phyloP scores from a whole-genome alignment of 1,140 invertebrate species.

The Drosophila mojavensis region DNA sequence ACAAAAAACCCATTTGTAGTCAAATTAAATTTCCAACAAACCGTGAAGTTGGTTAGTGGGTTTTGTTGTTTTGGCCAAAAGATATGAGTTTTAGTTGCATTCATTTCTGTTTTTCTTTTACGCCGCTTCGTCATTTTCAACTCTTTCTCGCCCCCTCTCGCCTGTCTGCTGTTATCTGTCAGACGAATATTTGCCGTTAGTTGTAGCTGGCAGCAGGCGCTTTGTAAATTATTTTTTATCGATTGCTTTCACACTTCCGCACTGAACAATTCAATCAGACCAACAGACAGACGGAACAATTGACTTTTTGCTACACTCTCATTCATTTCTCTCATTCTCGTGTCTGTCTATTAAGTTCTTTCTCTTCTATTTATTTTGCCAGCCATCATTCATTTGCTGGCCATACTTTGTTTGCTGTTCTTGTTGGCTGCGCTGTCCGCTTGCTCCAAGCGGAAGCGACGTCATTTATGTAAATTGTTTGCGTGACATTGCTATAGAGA shows the following conservation, averaged over 20 bases:
- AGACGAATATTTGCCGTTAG: slow-evolving; percentile 40
- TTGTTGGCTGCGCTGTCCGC: slow-evolving; percentile 47
- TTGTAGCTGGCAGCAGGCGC: slow-evolving; percentile 17
- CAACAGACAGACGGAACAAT: slow-evolving; percentile 42
- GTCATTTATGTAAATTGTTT: slow-evolving; percentile 82
- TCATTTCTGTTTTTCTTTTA: background rate
- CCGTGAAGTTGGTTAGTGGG: slow-evolving; percentile 78
- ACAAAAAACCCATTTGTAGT: slow-evolving; percentile 68
- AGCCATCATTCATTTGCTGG: slow-evolving; percentile 17
- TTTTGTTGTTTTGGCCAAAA: slow-evolving; percentile 33
- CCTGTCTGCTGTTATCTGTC: slow-evolving; percentile 16
- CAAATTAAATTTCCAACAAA: slow-evolving; percentile 79
- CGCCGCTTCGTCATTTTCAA: background rate
- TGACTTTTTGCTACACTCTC: slow-evolving; percentile 42
- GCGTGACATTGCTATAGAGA: slow-evolving; percentile 75
- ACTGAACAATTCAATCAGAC: slow-evolving; percentile 43
- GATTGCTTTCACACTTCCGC: slow-evolving; percentile 53
- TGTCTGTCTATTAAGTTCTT: slow-evolving; percentile 5
- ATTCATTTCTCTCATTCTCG: slow-evolving; percentile 44
- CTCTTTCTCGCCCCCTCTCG: background rate
- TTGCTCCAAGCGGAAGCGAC: slow-evolving; percentile 65
- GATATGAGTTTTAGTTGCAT: slow-evolving; percentile 8
- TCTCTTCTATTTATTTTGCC: slow-evolving; percentile 41
- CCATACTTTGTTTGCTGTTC: slow-evolving; percentile 40
- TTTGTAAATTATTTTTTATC: slow-evolving; percentile 61